These are phyloP conservation scores for Tapera naevia DNA, from an alignment of 2,797 vertebrate species.

Conservation along the genomic window DNA sequence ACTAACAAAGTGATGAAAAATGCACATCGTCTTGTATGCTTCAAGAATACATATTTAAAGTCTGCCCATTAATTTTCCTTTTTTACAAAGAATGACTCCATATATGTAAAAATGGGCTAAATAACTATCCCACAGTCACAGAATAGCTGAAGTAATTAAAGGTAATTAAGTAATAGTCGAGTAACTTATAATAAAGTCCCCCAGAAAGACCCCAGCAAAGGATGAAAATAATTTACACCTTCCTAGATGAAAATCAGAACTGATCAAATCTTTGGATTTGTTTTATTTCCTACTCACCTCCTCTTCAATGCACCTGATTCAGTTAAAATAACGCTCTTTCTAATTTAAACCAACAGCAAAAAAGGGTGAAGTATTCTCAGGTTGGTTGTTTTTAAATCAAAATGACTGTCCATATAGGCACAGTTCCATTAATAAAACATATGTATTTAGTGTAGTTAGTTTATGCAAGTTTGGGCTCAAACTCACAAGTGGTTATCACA, in stretches of 20 bases:
- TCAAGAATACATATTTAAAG: background rate
- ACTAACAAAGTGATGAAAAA: background rate
- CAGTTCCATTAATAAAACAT: conserved; percentile 1
- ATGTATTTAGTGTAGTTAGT: background rate
- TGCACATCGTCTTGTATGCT: background rate
- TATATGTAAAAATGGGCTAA: background rate
- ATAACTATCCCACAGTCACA: background rate
- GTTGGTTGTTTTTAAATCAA: background rate
- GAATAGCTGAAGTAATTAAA: background rate
- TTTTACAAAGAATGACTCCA: background rate
- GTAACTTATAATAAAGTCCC: background rate
- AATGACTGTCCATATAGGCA: background rate
- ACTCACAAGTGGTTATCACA: background rate
- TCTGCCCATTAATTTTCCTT: background rate
- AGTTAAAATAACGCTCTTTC: background rate
- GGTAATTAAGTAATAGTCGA: background rate
- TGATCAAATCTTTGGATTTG: background rate
- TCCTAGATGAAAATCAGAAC: background rate
- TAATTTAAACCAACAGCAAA: background rate
- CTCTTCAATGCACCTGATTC: background rate
- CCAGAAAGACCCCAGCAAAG: background rate
- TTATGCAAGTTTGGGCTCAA: conserved; percentile 5
- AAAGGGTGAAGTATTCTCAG: background rate
- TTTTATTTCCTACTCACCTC: background rate
- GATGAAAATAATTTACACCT: background rate